phyloP scores from a whole-genome alignment of 1,140 invertebrate genomes.

The Eriocheir sinensis region DNA sequence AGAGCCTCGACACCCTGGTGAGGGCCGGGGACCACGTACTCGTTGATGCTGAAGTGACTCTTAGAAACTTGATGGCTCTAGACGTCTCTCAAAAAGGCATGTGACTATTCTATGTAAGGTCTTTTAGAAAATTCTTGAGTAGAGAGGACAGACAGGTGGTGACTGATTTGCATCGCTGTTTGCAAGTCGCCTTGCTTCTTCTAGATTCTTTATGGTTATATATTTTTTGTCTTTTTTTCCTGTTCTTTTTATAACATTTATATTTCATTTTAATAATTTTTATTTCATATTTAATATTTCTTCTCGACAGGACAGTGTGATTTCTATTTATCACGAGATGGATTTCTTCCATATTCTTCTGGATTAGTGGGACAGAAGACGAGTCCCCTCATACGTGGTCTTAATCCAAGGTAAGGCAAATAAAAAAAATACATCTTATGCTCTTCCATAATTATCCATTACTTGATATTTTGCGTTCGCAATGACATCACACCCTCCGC shows the following conservation, averaged over 20 bases:
- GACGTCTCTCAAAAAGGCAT: conserved; percentile 26
- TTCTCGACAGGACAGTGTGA: conserved; percentile 32
- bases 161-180: too few species aligned
- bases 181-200: too few species aligned
- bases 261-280: neutral
- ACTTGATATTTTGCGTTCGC: neutral
- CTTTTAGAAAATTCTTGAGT: neutral
- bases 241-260: neutral
- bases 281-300: neutral
- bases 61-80: neutral
- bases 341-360: neutral
- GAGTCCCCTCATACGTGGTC: neutral
- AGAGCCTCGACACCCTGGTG: conserved; percentile 31
- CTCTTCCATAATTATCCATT: too few species aligned
- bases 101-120: neutral
- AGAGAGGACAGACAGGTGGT: too few species aligned
- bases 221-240: too few species aligned
- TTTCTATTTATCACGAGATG: neutral
- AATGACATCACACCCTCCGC: too few species aligned
- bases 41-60: neutral
- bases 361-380: neutral
- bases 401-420: neutral
- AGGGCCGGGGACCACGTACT: conserved; percentile 38
- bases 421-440: too few species aligned
- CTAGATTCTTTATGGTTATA: too few species aligned